Evolutionary conservation across 2,888 invertebrate genomes (phyloP), one percentile per base, ranked within the genome.

Genomic region (Penaeus monodon): DNA sequence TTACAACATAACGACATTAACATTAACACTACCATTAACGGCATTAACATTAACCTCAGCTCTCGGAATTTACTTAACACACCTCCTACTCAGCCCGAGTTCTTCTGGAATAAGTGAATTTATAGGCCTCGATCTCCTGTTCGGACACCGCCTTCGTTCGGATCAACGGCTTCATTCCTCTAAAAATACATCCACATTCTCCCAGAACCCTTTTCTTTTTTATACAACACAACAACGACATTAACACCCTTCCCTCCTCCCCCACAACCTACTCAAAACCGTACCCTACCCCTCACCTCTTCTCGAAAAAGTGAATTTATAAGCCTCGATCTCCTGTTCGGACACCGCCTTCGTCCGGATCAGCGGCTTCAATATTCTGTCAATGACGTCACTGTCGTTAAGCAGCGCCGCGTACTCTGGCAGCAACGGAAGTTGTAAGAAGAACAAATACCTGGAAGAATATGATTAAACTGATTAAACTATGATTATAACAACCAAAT

Each of bases 271-370:
- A 44, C 10, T 10, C 10, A 44, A 0, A 8, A 7, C 44, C 10
- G 1, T 6, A 8, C 44, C 44, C 44, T 44, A 0, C 44, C 44
- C 44, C 44, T 44, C 10, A 10, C 95, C 94, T 92, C 94, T 94
- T 90, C 95, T 93, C 57, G 94, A 94, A 92, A 96, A 96, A 3
- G 95, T 93, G 91, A 96, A 96, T 92, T 96, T 96, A 91, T 95
- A 96, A 0, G 96, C 96, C 91, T 96, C 95, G 24, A 96, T 92
- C 91, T 95, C 95, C 78, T 94, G 93, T 29, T 57, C 76, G 3
- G 63, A 33, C 33, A 76, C 1, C 64, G 24, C 29, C 65, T 83
- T 33, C 12, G 63, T 64, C 0, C 27, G 24, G 24, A 8, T n/a
- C 22, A 83, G n/a, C 20, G 64, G 76, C n/a, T 33, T 63, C 91